Conservation (phyloP, 2,113 vertebrate species). For the Trinectes maculatus region DNA sequence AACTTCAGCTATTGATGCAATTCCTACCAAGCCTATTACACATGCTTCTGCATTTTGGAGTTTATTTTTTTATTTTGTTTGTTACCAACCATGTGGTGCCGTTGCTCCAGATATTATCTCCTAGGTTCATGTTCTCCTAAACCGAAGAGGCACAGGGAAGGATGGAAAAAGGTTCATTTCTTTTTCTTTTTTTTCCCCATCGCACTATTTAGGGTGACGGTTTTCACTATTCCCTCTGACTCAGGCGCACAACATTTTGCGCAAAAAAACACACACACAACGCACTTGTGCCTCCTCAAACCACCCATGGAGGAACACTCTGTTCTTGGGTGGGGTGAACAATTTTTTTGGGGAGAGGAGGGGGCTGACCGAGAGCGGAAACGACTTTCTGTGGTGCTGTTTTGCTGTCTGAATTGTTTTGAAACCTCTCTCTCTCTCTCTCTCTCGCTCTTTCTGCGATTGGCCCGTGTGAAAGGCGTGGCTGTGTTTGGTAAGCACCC, state of each 20-base stretch:
- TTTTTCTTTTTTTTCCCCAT: too few relatives aligned
- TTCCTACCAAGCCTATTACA: slow-evolving; percentile 51
- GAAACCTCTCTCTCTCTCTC: slow-evolving; percentile 50
- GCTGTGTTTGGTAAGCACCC: slow-evolving; percentile 49
- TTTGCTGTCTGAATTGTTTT: slow-evolving; percentile 61
- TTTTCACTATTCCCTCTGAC: slow-evolving; percentile 52
- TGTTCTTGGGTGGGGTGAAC: slow-evolving; percentile 72
- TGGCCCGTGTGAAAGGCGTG: slow-evolving; percentile 57
- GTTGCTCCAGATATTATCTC: slow-evolving; percentile 50
- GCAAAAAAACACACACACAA: slow-evolving; percentile 51
- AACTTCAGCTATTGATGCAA: slow-evolving; percentile 57
- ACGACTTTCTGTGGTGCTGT: slow-evolving; percentile 50
- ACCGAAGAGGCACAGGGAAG: slow-evolving; percentile 25
- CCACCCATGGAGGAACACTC: slow-evolving; percentile 73
- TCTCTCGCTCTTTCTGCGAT: slow-evolving; percentile 43
- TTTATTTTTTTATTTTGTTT: background rate
- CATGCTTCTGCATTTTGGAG: slow-evolving; percentile 10
- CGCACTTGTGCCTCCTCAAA: slow-evolving; percentile 55
- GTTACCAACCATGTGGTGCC: slow-evolving; percentile 23
- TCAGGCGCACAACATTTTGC: slow-evolving; percentile 49
- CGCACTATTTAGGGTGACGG: slow-evolving; percentile 58
- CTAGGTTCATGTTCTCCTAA: background rate
- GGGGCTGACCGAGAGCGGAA: slow-evolving; percentile 51
- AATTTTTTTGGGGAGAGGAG: slow-evolving; percentile 29
- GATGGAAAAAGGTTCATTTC: slow-evolving; percentile 38